A percentile compares a stretch with the other conserved stretches of the same genome.
phyloP scores from a whole-genome alignment of 2,888 invertebrate species.

The Syritta pipiens region DNA sequence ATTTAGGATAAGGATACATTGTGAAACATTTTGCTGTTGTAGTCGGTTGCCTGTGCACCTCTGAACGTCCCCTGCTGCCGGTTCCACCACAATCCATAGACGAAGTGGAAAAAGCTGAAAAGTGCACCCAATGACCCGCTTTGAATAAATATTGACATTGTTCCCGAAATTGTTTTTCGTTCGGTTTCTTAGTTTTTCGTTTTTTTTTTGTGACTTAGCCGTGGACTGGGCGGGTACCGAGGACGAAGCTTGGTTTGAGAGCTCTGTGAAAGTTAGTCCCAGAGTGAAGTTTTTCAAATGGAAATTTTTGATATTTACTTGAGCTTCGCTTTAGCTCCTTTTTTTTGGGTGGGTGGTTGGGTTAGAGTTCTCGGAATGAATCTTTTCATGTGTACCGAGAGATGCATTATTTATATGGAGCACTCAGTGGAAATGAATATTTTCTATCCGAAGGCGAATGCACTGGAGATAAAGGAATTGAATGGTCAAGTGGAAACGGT shows the following conservation, averaged over 20 bases:
- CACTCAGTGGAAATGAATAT: slow-evolving; percentile 59
- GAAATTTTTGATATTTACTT: slow-evolving; percentile 64
- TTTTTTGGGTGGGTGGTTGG: neutral
- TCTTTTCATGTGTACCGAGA: slow-evolving; percentile 52
- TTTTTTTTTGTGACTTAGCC: slow-evolving; percentile 55
- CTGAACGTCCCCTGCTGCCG: neutral
- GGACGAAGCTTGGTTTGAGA: neutral
- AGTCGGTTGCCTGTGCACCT: too few relatives aligned
- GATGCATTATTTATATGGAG: slow-evolving; percentile 65
- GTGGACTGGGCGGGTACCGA: neutral
- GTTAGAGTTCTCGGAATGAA: slow-evolving; percentile 2
- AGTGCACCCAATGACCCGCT: slow-evolving; percentile 68
- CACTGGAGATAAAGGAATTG: slow-evolving; percentile 55
- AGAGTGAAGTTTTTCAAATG: slow-evolving; percentile 54
- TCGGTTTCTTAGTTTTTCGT: slow-evolving; percentile 43
- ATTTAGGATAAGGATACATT: slow-evolving; percentile 61
- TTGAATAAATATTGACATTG: slow-evolving; percentile 69
- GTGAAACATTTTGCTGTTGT: neutral
- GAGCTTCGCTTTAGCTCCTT: neutral
- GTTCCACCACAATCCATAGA: neutral
- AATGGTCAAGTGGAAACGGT: slow-evolving; percentile 58
- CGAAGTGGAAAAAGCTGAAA: slow-evolving; percentile 53
- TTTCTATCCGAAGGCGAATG: slow-evolving; percentile 26
- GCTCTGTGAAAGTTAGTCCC: slow-evolving; percentile 25
- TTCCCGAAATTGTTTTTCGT: slow-evolving; percentile 67